These are phyloP conservation scores for Gymnobelideus leadbeateri DNA, from an alignment of 2,113 vertebrate genomes.

Conservation along the genomic window DNA sequence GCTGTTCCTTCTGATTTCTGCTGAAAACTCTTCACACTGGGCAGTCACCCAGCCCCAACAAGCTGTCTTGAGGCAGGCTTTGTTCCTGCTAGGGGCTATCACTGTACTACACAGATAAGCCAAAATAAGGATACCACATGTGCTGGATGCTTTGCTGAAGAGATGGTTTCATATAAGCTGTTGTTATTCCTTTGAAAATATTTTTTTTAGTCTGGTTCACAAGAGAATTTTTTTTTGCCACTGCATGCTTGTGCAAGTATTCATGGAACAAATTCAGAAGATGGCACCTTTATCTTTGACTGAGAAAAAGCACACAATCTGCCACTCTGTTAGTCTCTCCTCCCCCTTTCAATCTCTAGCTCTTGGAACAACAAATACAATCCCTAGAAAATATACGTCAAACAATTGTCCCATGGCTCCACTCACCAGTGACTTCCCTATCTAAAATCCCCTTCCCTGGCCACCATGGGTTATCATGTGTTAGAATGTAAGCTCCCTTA, in stretches of 20 bases:
- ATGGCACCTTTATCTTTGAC: neutral
- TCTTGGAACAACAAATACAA: neutral
- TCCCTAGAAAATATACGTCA: neutral
- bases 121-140: neutral
- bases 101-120: constrained; percentile 38
- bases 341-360: neutral
- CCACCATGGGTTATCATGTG: neutral
- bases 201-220: constrained; percentile 10
- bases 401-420: neutral
- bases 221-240: neutral
- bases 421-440: neutral
- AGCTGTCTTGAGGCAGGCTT: constrained; percentile 40
- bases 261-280: neutral
- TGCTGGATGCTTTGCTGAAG: neutral
- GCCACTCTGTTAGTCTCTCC: neutral
- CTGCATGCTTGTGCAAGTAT: neutral
- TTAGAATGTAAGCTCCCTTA: neutral
- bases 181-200: constrained; percentile 1
- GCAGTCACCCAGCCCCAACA: constrained; percentile 52
- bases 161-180: constrained; percentile 9
- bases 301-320: neutral
- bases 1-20: constrained; percentile 62
- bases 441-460: neutral
- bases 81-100: constrained; percentile 49
- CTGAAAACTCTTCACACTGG: constrained; percentile 59